Evolutionary conservation across 2,113 vertebrate species (phyloP).

Genomic region (Progne subis): DNA sequence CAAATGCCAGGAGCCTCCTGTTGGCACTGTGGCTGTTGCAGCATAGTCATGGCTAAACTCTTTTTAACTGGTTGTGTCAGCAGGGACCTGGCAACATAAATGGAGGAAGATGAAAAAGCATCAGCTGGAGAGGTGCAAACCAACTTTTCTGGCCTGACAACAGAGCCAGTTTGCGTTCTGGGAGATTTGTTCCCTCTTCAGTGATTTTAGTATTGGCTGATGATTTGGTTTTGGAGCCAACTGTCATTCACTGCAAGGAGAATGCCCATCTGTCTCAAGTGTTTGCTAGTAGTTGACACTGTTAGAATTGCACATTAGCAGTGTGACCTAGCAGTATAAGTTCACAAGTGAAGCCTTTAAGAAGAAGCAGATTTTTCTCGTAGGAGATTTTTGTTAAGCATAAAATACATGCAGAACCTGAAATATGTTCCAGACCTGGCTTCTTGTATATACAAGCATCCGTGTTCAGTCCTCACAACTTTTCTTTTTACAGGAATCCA

Average conservation of each 20-base stretch:
- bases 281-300: slow-evolving; percentile 1
- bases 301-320: background rate
- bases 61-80: background rate
- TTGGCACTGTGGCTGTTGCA: background rate
- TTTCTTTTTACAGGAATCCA: slow-evolving; percentile 19
- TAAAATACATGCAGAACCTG: background rate
- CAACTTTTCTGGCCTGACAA: slow-evolving; percentile 28
- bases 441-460: background rate
- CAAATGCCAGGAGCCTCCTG: background rate
- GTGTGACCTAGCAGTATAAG: background rate
- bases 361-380: background rate
- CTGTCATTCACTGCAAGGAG: background rate
- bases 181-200: slow-evolving; percentile 7
- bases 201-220: background rate
- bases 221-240: background rate
- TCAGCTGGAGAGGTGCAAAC: background rate
- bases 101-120: background rate
- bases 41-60: rapidly evolving
- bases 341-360: slow-evolving; percentile 34
- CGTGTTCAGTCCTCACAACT: background rate
- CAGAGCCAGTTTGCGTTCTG: background rate
- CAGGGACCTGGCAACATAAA: background rate
- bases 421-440: background rate
- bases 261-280: slow-evolving; percentile 19
- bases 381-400: background rate